These are phyloP conservation scores for Limnothrissa miodon DNA, from an alignment of 2,113 vertebrate genomes.

Conservation along the genomic window DNA sequence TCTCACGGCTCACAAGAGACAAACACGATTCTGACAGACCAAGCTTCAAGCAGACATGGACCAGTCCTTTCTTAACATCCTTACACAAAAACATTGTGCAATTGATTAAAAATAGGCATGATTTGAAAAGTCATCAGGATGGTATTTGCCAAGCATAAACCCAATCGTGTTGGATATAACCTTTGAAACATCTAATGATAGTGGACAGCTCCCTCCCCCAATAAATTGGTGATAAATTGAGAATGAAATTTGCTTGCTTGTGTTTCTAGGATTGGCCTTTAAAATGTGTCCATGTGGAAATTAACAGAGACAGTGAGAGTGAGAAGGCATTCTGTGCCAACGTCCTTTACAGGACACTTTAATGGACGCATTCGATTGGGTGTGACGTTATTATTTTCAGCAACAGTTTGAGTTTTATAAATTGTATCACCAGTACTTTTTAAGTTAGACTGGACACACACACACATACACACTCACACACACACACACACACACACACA, in stretches of 20 bases:
- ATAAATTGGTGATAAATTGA: not conserved
- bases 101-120: not conserved
- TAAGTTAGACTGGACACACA: no score
- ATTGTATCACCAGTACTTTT: no score
- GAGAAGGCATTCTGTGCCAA: not conserved
- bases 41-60: not conserved
- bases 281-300: constrained; percentile 15
- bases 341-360: not conserved
- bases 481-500: no score
- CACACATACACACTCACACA: no score
- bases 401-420: not conserved
- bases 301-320: not conserved
- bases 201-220: not conserved
- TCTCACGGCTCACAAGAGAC: not conserved
- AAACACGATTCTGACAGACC: not conserved
- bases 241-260: constrained; percentile 13
- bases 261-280: not conserved
- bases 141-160: not conserved
- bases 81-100: not conserved
- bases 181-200: constrained; percentile 20
- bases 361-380: not conserved
- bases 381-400: not conserved
- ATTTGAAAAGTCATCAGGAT: not conserved
- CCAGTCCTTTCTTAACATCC: not conserved
- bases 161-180: not conserved